Evolutionary conservation across 1,140 invertebrate genomes (phyloP), one percentile per base, ranked within the genome.

Genomic region (Drosophila elegans): DNA sequence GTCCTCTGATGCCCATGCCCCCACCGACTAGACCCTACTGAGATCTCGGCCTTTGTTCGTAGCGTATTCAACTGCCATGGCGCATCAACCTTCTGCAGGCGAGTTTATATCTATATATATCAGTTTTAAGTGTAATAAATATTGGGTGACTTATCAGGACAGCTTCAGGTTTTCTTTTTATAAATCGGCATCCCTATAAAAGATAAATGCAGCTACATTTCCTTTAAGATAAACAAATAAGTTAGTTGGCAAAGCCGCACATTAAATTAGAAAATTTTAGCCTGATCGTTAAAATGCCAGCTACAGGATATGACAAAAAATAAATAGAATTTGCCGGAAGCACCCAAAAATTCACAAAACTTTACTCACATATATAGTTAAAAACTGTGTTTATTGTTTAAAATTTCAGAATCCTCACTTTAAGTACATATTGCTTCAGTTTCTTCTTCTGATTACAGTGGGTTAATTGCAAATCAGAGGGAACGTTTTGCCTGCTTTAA

Each of bases 1-100:
- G 93, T 21, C 92, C 93, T 25, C 78, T 94, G 34, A 95, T 95
- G 94, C 94, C 94, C 55, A 94, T 94, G 94, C 94, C 94, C 59
- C 88, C 89, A 62, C 81, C 85, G 21, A 45, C 78, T 16, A 74
- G 90, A 39, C 90, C 90, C 10, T 91, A 90, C 25, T 89, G 21
- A 78, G 48, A 21, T 6, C 25, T 32, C 7, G 34, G n/a, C 1
- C n/a, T 1, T 4, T 42, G 25, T 10, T 21, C 32, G 7, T 34
- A 21, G 25, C 25, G 27, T 21, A n/a, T 16, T 16, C 7, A 29
- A 71, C 67, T 71, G 66, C 44, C 44, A 48, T 21, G 41, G 34
- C 49, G 32, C 42, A 54, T 46, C 36, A 38, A 34, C 10, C 16
- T 13, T 3, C 63, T 49, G 45, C 45, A 64, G 63, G 44, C 44